Base-by-base conservation (phyloP, 1,140 invertebrate genomes). In the Eriocheir sinensis region DNA sequence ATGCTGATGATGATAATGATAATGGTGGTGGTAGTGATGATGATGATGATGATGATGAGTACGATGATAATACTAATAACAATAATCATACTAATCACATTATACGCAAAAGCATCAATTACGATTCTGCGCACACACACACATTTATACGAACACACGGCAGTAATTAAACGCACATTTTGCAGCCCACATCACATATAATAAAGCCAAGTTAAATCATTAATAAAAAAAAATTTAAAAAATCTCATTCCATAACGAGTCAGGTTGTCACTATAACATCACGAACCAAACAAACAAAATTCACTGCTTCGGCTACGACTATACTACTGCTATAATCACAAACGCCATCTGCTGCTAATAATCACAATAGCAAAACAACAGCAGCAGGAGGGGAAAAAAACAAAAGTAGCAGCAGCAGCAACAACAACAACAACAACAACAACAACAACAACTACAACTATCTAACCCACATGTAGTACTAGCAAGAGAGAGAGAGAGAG, bases 401-500 rank as follows among this genome's bases (percentile, higher is more conserved):
- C 60, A 72, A 72, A n/a, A 0, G n/a, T n/a, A n/a, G 21, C 6
- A n/a, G 8, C 60, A 72, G n/a, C 60, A 4, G 21, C 60, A 12
- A 72, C 60, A 4, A 72, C 60, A 0, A 72, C 60, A 4, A 72
- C 48, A 17, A 53, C 9, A 2, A 53, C 48, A n/a, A n/a, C n/a
- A n/a, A n/a, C n/a, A n/a, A n/a, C n/a, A n/a, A n/a, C n/a, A n/a
- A n/a, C n/a, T n/a, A n/a, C n/a, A n/a, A n/a, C n/a, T n/a, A n/a
- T n/a, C n/a, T n/a, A n/a, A n/a, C n/a, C n/a, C n/a, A n/a, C n/a
- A n/a, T n/a, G n/a, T n/a, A n/a, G n/a, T n/a, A n/a, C n/a, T n/a
- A n/a, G n/a, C n/a, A n/a, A 88, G 86, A 88, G 36, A 40, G 36
- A 40, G 36, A 40, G 36, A 88, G 86, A 40, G 86, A 40, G 36